phyloP scores from a whole-genome alignment of 2,888 invertebrate genomes.

The Tenthredo notha region DNA sequence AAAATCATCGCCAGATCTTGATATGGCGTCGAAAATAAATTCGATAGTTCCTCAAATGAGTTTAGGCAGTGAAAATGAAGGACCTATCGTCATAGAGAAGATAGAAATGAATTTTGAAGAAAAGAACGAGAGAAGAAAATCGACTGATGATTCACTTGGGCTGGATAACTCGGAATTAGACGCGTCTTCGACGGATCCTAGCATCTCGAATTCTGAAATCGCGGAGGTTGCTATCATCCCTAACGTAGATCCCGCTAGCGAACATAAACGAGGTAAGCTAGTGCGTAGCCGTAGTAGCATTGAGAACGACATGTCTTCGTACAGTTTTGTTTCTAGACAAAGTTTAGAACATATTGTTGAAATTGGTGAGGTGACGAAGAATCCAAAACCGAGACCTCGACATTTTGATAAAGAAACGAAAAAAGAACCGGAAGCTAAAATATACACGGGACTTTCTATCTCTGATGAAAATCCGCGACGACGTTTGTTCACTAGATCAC shows the following conservation, averaged over 20 bases:
- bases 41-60: background rate
- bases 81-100: background rate
- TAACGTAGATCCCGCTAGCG: slow-evolving; percentile 70
- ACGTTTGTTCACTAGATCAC: slow-evolving; percentile 14
- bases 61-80: background rate
- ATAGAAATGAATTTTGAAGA: background rate
- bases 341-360: slow-evolving; percentile 64
- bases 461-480: slow-evolving; percentile 2
- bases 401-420: background rate
- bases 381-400: background rate
- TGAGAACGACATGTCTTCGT: slow-evolving; percentile 63
- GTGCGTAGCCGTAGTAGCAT: slow-evolving; percentile 65
- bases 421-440: background rate
- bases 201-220: background rate
- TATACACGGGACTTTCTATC: background rate
- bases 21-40: slow-evolving; percentile 63
- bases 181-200: background rate
- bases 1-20: slow-evolving; percentile 68
- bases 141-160: background rate
- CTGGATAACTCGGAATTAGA: background rate
- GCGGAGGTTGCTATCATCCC: slow-evolving; percentile 3
- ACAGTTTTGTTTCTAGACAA: slow-evolving; percentile 67
- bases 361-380: slow-evolving; percentile 56
- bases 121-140: background rate
- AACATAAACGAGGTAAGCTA: slow-evolving; percentile 76